Conservation (phyloP, 2,888 invertebrate species). For the Tachina grossa region DNA sequence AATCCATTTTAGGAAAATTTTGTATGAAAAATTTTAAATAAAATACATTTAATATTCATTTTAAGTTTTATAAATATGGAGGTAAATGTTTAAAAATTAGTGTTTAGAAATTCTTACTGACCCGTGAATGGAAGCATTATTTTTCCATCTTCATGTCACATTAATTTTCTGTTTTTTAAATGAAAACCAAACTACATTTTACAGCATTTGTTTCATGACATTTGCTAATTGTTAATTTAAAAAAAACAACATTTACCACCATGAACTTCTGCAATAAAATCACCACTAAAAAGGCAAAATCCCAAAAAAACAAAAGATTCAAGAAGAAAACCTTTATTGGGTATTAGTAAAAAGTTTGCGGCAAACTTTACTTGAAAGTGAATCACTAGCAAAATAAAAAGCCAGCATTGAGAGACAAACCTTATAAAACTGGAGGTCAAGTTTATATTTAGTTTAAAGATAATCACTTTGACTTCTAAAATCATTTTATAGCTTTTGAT, state of each 20-base stretch:
- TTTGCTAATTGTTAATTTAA: conserved; percentile 55
- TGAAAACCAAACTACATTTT: conserved; percentile 4
- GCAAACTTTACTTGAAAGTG: conserved; percentile 23
- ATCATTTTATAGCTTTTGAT: conserved; percentile 55
- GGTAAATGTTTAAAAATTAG: no score
- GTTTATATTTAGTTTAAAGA: conserved; percentile 55
- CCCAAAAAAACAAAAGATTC: conserved; percentile 29
- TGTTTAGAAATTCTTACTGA: no score
- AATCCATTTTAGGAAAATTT: no score
- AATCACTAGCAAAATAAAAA: conserved; percentile 31
- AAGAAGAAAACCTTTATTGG: conserved; percentile 39
- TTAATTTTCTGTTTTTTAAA: background rate
- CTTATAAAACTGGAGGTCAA: conserved; percentile 65
- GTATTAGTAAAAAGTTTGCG: background rate
- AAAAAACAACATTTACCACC: conserved; percentile 43
- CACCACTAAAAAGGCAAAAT: background rate
- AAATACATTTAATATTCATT: no score
- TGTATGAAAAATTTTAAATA: no score
- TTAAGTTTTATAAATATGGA: no score
- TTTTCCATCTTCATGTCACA: no score
- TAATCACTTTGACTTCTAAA: conserved; percentile 39
- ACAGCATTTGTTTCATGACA: conserved; percentile 42
- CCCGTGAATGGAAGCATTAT: no score
- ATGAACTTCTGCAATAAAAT: conserved; percentile 34
- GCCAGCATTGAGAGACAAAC: conserved; percentile 49